A percentile compares a stretch with the other conserved stretches of the same genome.
Evolutionary conservation across 2,888 invertebrate species (phyloP).

Genomic region (Drosophila picticornis): DNA sequence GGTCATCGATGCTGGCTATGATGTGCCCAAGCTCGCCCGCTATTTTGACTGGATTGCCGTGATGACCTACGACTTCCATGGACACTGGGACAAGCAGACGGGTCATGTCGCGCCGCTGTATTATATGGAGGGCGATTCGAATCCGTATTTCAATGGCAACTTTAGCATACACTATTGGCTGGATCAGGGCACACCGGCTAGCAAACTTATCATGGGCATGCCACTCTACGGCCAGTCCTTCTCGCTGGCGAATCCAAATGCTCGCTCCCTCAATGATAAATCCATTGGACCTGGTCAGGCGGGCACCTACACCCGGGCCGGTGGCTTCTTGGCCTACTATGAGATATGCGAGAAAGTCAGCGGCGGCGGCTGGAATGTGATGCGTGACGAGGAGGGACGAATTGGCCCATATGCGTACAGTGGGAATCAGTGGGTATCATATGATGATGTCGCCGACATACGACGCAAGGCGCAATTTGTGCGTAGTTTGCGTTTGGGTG

Average conservation of each 20-base stretch:
- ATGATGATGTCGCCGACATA: conserved; percentile 89
- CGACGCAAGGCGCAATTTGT: conserved; percentile 88
- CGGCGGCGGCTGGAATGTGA: conserved; percentile 87
- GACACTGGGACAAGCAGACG: conserved; percentile 90
- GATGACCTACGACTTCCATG: conserved; percentile 93
- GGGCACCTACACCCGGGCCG: conserved; percentile 89
- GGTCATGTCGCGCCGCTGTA: conserved; percentile 91
- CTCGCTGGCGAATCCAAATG: conserved; percentile 86
- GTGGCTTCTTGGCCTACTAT: conserved; percentile 91
- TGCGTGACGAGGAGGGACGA: conserved; percentile 87
- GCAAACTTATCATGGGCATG: conserved; percentile 90
- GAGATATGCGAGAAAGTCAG: conserved; percentile 90
- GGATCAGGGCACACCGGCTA: conserved; percentile 88
- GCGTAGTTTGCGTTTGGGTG: conserved; percentile 88
- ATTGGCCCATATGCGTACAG: conserved; percentile 91
- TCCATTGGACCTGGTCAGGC: conserved; percentile 89
- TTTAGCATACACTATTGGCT: conserved; percentile 91
- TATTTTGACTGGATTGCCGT: conserved; percentile 93
- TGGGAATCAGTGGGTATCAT: conserved; percentile 92
- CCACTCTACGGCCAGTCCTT: conserved; percentile 93
- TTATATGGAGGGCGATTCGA: conserved; percentile 88
- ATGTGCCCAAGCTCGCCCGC: conserved; percentile 88
- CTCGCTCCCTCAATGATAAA: conserved; percentile 87
- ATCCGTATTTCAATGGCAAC: conserved; percentile 90
- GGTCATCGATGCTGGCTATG: conserved; percentile 90